Base-by-base conservation (phyloP, 2,113 vertebrate species). In the Hippocampus zosterae region DNA sequence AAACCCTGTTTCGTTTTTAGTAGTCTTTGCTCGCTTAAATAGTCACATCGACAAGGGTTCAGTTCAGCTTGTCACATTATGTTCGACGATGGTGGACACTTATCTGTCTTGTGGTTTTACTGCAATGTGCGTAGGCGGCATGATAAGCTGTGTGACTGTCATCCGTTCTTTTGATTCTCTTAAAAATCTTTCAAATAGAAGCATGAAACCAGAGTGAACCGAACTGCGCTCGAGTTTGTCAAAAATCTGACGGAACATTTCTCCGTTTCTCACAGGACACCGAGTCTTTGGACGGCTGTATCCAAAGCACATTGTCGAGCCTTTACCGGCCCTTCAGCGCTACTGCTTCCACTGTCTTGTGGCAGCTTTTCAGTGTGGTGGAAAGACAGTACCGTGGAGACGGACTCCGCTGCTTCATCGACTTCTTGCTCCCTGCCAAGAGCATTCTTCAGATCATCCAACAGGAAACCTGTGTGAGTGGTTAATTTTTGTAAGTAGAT, bases 361-460 rank as follows among this genome's bases (percentile, higher is more conserved):
- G 92, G 93, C 94, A 95, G 87, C 92, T 95, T 42, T 93, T 94
- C 86, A 89, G 90, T 0, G 88, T 94, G 74, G 92, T 93, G 21
- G 92, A 95, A 81, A 88, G 92, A 67, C 90, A 92, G 78, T 93
- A 95, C 73, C 76, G 88, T 0, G 90, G 94, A 15, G 94, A 95
- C 73, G 92, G 93, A 25, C 92, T 93, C 68, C 91, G 90, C 83
- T 95, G 93, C 83, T 86, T 95, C 72, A 87, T 92, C 15, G 93
- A 94, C 87, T 95, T 94, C 77, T 88, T 95, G 60, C 86, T 94
- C 67, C 94, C 93, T 10, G 90, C 93, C 70, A 92, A 93, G 84
- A 91, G 86, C 84, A 90, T 92, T 75, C 84, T 95, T 13, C 92
- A 93, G 76, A 83, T 78, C 67, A 89, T 94, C 82, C 92, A 93